A percentile compares a stretch with the other conserved stretches of the same genome.
These are phyloP conservation scores for Grammomys dolichurus DNA, from an alignment of 2,113 vertebrate species.

Conservation along the genomic window DNA sequence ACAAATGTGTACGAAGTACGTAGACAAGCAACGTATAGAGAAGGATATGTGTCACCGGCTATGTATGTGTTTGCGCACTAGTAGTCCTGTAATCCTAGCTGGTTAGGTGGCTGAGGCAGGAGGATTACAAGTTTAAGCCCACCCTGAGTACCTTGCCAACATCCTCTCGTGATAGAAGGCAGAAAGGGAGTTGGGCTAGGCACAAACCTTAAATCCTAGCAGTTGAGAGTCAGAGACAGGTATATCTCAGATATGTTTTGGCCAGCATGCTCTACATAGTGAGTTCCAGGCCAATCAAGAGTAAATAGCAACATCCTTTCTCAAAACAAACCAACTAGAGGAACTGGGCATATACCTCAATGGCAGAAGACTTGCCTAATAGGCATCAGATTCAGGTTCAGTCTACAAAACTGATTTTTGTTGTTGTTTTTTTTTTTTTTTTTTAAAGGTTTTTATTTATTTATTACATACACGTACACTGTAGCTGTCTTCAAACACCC, in stretches of 20 bases:
- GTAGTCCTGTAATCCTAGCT: not conserved
- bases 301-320: not conserved
- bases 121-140: not conserved
- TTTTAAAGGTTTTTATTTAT: too few relatives aligned
- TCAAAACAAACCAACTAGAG: not conserved
- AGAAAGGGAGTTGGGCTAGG: not conserved
- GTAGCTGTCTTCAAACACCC: too few relatives aligned
- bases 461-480: too few relatives aligned
- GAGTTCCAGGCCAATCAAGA: not conserved
- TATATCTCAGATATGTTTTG: not conserved
- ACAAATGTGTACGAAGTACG: not conserved
- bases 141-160: not conserved
- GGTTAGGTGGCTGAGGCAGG: not conserved
- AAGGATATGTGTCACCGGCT: not conserved
- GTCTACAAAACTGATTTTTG: not conserved
- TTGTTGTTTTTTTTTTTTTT: not conserved
- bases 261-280: not conserved
- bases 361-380: not conserved
- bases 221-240: too few relatives aligned
- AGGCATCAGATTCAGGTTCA: not conserved
- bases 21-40: not conserved
- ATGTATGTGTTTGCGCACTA: not conserved
- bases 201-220: not conserved
- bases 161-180: not conserved
- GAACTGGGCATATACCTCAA: not conserved